phyloP scores from a whole-genome alignment of 1,140 invertebrate species.

The Saxidomus purpurata region DNA sequence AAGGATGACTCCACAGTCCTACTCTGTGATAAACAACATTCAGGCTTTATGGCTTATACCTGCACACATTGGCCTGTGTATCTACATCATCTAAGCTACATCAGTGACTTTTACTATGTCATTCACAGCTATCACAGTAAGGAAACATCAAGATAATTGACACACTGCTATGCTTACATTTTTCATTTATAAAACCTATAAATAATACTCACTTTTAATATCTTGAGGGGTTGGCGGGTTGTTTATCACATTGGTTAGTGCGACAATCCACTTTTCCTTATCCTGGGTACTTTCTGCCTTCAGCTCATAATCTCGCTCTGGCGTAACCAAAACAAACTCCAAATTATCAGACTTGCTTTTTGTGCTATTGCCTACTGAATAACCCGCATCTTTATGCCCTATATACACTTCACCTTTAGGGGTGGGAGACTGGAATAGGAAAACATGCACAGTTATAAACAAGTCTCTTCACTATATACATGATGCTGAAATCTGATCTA shows the following conservation, averaged over 20 bases:
- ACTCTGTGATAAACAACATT: no score
- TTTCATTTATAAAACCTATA: no score
- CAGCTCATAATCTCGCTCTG: constrained; percentile 93
- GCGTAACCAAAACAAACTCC: constrained; percentile 95
- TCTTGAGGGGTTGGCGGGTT: constrained; percentile 90
- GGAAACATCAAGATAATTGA: no score
- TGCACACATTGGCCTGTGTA: no score
- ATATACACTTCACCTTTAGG: constrained; percentile 97
- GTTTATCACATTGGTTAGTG: constrained; percentile 92
- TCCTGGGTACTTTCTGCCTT: constrained; percentile 93
- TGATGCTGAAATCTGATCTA: no score
- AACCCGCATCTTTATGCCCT: constrained; percentile 92
- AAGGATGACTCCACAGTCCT: no score
- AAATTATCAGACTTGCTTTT: constrained; percentile 91
- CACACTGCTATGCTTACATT: no score
- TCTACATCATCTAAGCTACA: no score
- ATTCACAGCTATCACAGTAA: no score
- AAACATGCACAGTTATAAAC: neutral
- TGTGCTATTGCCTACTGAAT: constrained; percentile 89
- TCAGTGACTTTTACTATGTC: no score
- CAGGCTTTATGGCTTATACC: no score
- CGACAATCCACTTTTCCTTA: constrained; percentile 92
- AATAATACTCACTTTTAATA: constrained; percentile 60
- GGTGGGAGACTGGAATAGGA: constrained; percentile 90
- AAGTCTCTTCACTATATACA: no score